phyloP scores from a whole-genome alignment of 2,113 vertebrate species.

The Brachionichthys hirsutus region DNA sequence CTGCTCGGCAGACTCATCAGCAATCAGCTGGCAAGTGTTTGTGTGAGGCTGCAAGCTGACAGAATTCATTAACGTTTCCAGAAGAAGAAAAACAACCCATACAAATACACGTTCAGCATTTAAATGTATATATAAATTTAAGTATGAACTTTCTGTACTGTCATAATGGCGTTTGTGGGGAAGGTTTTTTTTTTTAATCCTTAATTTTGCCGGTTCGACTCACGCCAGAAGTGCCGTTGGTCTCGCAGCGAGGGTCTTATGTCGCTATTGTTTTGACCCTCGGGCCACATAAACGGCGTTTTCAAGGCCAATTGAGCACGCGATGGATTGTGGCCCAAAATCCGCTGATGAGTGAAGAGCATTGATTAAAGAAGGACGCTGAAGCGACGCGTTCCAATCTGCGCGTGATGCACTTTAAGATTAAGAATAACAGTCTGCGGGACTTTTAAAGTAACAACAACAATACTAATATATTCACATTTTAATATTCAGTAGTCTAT shows the following conservation, averaged over 20 bases:
- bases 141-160: conserved; percentile 18
- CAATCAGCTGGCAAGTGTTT: conserved; percentile 54
- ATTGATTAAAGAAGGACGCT: conserved; percentile 60
- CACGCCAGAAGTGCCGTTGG: conserved; percentile 65
- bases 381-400: conserved; percentile 1
- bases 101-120: too few species aligned
- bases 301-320: conserved; percentile 80
- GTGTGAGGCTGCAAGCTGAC: conserved; percentile 6
- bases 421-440: neutral
- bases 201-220: conserved; percentile 29
- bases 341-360: conserved; percentile 51
- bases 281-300: conserved; percentile 73
- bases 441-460: neutral
- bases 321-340: conserved; percentile 75
- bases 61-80: conserved; percentile 7
- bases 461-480: neutral
- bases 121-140: neutral
- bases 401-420: neutral
- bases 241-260: conserved; percentile 68
- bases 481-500: too few species aligned
- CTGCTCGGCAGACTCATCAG: conserved; percentile 74
- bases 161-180: neutral
- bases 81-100: neutral
- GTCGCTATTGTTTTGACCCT: conserved; percentile 73
- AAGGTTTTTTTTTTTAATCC: neutral